A percentile compares a stretch with the other conserved stretches of the same genome.
phyloP scores from a whole-genome alignment of 92 coral and sea anemone genomes.

The Palythoa grandis region DNA sequence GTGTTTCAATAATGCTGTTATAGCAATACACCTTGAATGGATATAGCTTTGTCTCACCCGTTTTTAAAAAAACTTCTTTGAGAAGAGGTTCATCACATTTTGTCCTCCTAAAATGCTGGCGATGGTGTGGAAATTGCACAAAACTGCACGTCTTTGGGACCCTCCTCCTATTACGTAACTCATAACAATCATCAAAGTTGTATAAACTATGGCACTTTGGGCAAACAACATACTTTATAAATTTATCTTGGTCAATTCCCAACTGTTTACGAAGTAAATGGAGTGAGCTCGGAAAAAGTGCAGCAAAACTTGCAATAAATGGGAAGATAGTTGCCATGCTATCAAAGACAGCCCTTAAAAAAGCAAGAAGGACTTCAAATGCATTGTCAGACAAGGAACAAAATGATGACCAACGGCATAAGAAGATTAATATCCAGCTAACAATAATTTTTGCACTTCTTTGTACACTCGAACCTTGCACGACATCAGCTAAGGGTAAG shows the following conservation, averaged over 20 bases:
- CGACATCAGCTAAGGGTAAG: constrained; percentile 52
- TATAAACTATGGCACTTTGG: constrained; percentile 63
- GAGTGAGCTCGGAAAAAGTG: constrained; percentile 6
- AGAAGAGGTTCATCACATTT: constrained; percentile 59
- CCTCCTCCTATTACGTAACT: constrained; percentile 26
- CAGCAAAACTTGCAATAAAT: constrained; percentile 49
- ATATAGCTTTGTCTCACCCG: constrained; percentile 54
- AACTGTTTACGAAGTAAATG: constrained; percentile 47
- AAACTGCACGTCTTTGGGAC: constrained; percentile 1
- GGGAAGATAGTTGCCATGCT: constrained; percentile 56
- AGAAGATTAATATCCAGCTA: constrained; percentile 55
- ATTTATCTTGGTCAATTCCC: constrained; percentile 64
- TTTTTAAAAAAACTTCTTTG: constrained; percentile 53
- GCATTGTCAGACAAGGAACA: constrained; percentile 80
- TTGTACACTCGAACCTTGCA: constrained; percentile 4
- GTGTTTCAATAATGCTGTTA: constrained; percentile 54
- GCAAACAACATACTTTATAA: constrained; percentile 74
- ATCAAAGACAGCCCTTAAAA: constrained; percentile 62
- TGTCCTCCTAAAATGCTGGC: constrained; percentile 52
- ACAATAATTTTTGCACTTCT: constrained; percentile 43
- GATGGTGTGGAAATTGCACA: constrained; percentile 49
- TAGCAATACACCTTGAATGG: constrained; percentile 64
- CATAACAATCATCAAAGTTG: constrained; percentile 62
- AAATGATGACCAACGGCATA: constrained; percentile 76
- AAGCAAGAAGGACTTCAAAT: constrained; percentile 56